phyloP scores from a whole-genome alignment of 2,888 invertebrate genomes.

The Homarus gammarus region DNA sequence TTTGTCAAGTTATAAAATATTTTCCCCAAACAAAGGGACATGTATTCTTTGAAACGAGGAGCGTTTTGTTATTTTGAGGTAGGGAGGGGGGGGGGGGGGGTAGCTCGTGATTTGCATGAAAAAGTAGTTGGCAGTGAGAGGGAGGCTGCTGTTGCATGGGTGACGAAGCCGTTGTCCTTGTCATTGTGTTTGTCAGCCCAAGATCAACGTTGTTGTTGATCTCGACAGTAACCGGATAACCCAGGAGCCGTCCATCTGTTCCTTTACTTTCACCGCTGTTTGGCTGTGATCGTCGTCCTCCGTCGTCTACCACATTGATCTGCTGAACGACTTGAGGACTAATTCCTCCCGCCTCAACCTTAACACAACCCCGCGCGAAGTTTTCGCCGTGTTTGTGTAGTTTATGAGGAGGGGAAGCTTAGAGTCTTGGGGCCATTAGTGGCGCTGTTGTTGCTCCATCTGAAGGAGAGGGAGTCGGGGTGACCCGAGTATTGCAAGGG shows the following conservation, averaged over 20 bases:
- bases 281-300: too few relatives aligned
- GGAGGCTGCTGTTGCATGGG: conserved; percentile 3
- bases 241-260: too few relatives aligned
- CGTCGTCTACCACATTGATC: too few relatives aligned
- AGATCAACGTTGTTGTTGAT: too few relatives aligned
- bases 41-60: not conserved
- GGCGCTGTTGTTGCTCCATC: conserved; percentile 20
- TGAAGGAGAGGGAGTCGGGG: conserved; percentile 1
- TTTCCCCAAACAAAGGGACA: too few relatives aligned
- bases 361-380: not conserved
- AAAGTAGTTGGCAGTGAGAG: conserved; percentile 11
- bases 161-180: conserved; percentile 26
- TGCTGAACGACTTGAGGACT: too few relatives aligned
- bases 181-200: not conserved
- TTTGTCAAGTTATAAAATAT: too few relatives aligned
- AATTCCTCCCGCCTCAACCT: not conserved
- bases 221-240: too few relatives aligned
- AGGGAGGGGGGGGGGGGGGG: conserved; percentile 23
- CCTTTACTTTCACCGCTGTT: too few relatives aligned
- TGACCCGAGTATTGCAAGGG: not conserved
- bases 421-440: conserved; percentile 31
- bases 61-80: not conserved
- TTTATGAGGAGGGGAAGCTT: conserved; percentile 30
- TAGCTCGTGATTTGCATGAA: conserved; percentile 25
- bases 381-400: conserved; percentile 38